Conservation (phyloP, 2,888 invertebrate genomes). For the Lycocerus yunnanus region DNA sequence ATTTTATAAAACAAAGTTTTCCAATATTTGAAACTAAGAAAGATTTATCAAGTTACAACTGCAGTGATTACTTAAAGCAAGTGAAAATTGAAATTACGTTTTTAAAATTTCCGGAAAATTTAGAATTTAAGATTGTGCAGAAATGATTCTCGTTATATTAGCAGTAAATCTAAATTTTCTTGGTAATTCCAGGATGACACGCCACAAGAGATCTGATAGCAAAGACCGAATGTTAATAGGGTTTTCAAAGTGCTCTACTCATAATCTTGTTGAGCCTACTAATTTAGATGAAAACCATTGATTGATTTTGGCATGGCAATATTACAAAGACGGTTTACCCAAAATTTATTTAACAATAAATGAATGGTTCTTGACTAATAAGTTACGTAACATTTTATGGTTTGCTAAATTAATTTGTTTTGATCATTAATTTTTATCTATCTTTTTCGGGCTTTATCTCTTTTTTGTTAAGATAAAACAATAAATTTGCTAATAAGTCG, state of each 20-base stretch:
- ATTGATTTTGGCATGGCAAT: background rate
- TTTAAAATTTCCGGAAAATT: too few species aligned
- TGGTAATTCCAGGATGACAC: background rate
- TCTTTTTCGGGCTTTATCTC: background rate
- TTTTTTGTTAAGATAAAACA: background rate
- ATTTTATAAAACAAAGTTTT: too few species aligned
- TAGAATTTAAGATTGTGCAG: background rate
- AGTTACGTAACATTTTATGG: background rate
- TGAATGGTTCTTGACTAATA: background rate
- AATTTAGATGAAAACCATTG: background rate
- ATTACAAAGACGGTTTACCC: background rate
- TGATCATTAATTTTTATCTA: background rate
- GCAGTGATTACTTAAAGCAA: too few species aligned
- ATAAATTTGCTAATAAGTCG: background rate
- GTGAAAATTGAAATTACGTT: too few species aligned
- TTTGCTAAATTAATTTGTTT: background rate
- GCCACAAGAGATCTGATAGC: background rate
- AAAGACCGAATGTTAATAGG: background rate
- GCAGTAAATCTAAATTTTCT: background rate
- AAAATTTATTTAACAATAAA: background rate
- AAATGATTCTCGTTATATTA: background rate
- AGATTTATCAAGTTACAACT: too few species aligned
- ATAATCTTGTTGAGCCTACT: background rate
- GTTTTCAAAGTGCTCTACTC: background rate
- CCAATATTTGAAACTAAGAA: too few species aligned